Percentiles rank a stretch among this genome's conserved stretches.
phyloP scores from a whole-genome alignment of 2,888 invertebrate species.

The Scaptomyza tumidula region DNA sequence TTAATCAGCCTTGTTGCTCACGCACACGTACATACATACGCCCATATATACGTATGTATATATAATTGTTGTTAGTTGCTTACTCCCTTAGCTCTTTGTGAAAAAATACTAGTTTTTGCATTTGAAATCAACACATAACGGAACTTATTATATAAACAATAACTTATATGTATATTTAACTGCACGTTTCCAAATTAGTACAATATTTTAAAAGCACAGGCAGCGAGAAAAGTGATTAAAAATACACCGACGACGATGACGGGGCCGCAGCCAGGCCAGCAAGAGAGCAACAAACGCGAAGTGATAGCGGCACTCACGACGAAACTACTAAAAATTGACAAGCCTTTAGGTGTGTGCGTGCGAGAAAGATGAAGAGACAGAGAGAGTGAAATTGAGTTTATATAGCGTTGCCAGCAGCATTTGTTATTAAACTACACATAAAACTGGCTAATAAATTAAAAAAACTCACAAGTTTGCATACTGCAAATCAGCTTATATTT shows the following conservation, averaged over 20 bases:
- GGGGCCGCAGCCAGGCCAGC: constrained; percentile 71
- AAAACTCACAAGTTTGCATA: not conserved
- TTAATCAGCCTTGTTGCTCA: constrained; percentile 59
- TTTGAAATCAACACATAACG: constrained; percentile 32
- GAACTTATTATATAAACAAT: constrained; percentile 71
- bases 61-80: constrained; percentile 46
- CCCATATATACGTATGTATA: constrained; percentile 48
- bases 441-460: constrained; percentile 8
- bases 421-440: constrained; percentile 27
- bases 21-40: constrained; percentile 28
- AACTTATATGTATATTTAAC: constrained; percentile 58
- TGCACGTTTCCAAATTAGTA: constrained; percentile 52
- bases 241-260: constrained; percentile 74
- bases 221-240: constrained; percentile 72
- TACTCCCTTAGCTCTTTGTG: constrained; percentile 38
- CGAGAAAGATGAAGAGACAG: constrained; percentile 28
- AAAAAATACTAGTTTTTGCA: constrained; percentile 35
- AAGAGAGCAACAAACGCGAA: constrained; percentile 62
- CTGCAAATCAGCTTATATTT: not conserved
- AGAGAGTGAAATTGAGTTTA: constrained; percentile 29
- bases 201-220: constrained; percentile 49
- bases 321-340: constrained; percentile 60
- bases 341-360: constrained; percentile 34
- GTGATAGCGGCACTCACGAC: constrained; percentile 55
- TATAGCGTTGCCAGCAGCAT: constrained; percentile 60